Percentiles rank a stretch among this genome's conserved stretches.
Evolutionary conservation across 2,113 vertebrate species (phyloP).

Genomic region (Sinocyclocheilus grahami): DNA sequence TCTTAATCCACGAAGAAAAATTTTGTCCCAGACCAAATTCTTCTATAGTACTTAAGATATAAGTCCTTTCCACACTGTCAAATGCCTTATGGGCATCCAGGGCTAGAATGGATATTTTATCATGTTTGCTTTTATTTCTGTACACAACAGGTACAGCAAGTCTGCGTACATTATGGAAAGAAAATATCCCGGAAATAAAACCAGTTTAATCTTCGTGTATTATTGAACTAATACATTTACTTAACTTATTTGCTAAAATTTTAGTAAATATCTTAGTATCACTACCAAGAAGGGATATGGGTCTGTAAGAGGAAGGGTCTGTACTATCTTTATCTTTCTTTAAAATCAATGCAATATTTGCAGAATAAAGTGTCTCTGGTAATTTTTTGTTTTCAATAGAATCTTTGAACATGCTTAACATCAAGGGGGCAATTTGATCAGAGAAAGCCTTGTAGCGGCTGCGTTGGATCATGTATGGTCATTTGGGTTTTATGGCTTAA

Average conservation of each 20-base stretch:
- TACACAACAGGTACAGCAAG: background rate
- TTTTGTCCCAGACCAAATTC: too few species aligned
- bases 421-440: background rate
- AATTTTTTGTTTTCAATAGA: background rate
- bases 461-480: too few species aligned
- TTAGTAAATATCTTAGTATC: constrained; percentile 6
- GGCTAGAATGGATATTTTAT: background rate
- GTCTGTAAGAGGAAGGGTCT: background rate
- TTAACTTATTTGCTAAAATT: background rate
- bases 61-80: background rate
- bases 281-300: background rate
- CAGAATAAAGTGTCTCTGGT: background rate
- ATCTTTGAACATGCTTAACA: constrained; percentile 1
- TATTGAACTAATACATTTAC: background rate
- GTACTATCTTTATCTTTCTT: constrained; percentile 16
- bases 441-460: background rate
- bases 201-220: background rate
- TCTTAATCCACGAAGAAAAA: too few species aligned
- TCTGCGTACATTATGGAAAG: background rate
- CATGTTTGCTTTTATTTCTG: background rate
- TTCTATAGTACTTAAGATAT: background rate
- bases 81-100: background rate
- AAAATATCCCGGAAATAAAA: background rate
- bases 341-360: constrained; percentile 1
- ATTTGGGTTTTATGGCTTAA: too few species aligned